Evolutionary conservation across 2,888 invertebrate genomes (phyloP).

Genomic region (Tenthredo scrophulariae): DNA sequence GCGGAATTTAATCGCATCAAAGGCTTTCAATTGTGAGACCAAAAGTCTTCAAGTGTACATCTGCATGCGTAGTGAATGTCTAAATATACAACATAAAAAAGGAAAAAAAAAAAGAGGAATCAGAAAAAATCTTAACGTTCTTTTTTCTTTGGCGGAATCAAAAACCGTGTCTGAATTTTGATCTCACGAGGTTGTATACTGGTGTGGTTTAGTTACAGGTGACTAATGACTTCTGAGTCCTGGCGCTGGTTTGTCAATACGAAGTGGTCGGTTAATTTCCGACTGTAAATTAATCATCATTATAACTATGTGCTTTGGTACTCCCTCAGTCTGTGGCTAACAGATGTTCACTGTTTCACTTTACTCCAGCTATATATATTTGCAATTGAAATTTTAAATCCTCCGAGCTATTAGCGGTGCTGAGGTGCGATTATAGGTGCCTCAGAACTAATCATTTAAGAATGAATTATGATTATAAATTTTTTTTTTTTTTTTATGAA

Average conservation of each 20-base stretch:
- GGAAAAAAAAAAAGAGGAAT: neutral
- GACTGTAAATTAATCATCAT: constrained; percentile 46
- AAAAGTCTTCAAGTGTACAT: neutral
- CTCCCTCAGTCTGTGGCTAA: neutral
- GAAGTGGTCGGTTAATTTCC: constrained; percentile 47
- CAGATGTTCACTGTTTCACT: neutral
- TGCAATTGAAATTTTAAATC: neutral
- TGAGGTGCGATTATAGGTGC: neutral
- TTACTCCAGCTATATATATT: neutral
- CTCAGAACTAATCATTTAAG: neutral
- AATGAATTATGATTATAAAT: neutral
- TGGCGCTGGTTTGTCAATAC: constrained; percentile 39
- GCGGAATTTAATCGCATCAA: constrained; percentile 13
- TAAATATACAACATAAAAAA: neutral
- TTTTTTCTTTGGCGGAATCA: neutral
- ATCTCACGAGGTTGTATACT: neutral
- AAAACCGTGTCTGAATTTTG: neutral
- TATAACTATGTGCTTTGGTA: constrained; percentile 20
- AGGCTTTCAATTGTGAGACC: neutral
- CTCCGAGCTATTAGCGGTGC: neutral
- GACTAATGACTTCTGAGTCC: constrained; percentile 40
- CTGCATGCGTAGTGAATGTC: neutral
- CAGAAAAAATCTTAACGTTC: neutral
- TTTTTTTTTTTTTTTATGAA: too few species aligned
- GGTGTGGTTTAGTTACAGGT: neutral